phyloP scores from a whole-genome alignment of 2,113 vertebrate genomes.

The Rattus rattus region DNA sequence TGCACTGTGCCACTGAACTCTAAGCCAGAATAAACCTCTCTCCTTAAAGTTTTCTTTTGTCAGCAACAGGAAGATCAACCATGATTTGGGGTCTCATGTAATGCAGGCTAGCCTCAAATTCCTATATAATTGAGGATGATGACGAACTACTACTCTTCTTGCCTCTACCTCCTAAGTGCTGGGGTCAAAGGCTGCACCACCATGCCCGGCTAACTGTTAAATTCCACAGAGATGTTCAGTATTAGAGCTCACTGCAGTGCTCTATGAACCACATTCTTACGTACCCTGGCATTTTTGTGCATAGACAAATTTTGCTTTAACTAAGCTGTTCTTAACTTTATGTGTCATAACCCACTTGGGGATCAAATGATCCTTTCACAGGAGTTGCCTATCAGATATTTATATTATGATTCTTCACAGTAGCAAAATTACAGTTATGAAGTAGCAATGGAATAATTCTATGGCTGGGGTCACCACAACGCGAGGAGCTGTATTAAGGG shows the following conservation, averaged over 20 bases:
- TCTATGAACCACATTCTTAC: conserved; percentile 47
- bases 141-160: background rate
- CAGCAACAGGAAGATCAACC: background rate
- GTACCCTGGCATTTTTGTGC: conserved; percentile 61
- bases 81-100: background rate
- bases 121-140: background rate
- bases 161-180: background rate
- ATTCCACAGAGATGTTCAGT: conserved; percentile 53
- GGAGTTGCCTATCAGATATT: background rate
- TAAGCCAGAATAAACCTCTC: background rate
- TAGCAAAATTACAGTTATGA: background rate
- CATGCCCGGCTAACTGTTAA: background rate
- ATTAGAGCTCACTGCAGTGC: conserved; percentile 55
- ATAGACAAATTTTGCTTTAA: conserved; percentile 54
- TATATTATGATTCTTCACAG: background rate
- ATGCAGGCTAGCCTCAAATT: background rate
- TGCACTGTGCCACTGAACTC: background rate
- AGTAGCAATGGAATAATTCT: background rate
- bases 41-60: background rate
- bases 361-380: background rate
- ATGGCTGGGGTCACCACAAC: background rate
- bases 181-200: background rate
- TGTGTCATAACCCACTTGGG: background rate
- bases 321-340: background rate
- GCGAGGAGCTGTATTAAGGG: background rate